Conservation (phyloP, 2,113 vertebrate species). For the Ibidorhyncha struthersii region DNA sequence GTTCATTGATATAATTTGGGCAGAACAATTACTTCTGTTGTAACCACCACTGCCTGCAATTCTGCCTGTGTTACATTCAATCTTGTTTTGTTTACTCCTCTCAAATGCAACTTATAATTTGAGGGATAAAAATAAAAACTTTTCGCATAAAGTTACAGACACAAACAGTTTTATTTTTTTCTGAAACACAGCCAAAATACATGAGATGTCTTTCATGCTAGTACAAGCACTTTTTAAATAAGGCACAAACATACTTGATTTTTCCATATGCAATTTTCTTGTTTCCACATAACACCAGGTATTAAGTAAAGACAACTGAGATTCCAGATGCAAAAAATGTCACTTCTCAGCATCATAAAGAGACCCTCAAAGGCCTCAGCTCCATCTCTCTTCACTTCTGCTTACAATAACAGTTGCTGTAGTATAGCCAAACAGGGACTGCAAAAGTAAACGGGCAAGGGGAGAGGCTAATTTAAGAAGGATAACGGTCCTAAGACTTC, state of each 20-base stretch:
- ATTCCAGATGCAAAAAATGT: not conserved
- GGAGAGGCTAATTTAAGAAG: not conserved
- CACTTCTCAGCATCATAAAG: not conserved
- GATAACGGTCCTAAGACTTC: not conserved
- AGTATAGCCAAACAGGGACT: not conserved
- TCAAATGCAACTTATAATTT: slow-evolving; percentile 56
- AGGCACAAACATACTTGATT: not conserved
- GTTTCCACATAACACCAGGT: not conserved
- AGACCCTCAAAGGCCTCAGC: not conserved
- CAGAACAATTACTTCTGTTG: slow-evolving; percentile 25
- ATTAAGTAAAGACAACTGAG: not conserved
- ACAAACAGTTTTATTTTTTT: not conserved
- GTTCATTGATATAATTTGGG: slow-evolving; percentile 1
- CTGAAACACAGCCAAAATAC: not conserved
- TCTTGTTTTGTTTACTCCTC: slow-evolving; percentile 29
- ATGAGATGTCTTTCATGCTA: not conserved
- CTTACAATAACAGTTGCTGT: not conserved
- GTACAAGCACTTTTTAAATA: not conserved
- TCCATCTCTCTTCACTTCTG: not conserved
- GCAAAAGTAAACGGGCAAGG: not conserved
- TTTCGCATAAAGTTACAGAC: not conserved
- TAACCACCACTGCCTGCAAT: not conserved
- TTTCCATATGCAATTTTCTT: not conserved
- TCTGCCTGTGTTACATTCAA: not conserved
- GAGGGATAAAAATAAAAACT: slow-evolving; percentile 63